Evolutionary conservation across 2,888 invertebrate genomes (phyloP), one percentile per base, ranked within the genome.

Genomic region (Phyllotreta striolata): DNA sequence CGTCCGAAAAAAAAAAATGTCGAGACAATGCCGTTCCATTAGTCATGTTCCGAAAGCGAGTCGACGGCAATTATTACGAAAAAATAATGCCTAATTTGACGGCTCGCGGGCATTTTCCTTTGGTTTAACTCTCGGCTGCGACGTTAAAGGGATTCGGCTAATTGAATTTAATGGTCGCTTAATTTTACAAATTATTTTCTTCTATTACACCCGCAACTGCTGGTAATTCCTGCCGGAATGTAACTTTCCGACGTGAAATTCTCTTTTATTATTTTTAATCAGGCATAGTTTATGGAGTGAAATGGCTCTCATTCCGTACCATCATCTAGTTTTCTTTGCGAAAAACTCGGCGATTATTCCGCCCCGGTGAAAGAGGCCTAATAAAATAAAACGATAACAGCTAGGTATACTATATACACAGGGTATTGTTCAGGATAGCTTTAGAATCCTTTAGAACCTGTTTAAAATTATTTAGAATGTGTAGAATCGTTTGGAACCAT

Each of bases 151-250:
- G 63, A 57, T 52, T 63, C 43, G 39, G 12, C 44, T 63, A 63
- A 63, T 63, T 63, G 63, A 54, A 63, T 63, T 63, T 58, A 63
- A 63, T 54, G 58, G 46, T 43, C 38, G 58, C 54, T 63, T 63
- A 54, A 58, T 63, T 63, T 58, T 54, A 63, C 58, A 54, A 63
- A 63, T 58, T 47, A 63, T 40, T 63, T 60, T 60, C 60, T 52
- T 60, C 52, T 44, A 52, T 59, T 52, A 52, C 39, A n/a, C 13
- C 43, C 52, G 52, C 52, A 54, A 54, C 37, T 34, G 60, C 38
- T 43, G 60, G 24, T 52, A 38, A 52, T 52, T 52, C 14, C 38
- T 38, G 6, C 13, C 49, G 49, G 14, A 38, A 52, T 52, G 38
- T n/a, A n/a, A 3, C 38, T 7, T 52, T 52, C 12, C 6, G 10